Conservation (phyloP, 2,797 vertebrate genomes). For the Oreortyx pictus region DNA sequence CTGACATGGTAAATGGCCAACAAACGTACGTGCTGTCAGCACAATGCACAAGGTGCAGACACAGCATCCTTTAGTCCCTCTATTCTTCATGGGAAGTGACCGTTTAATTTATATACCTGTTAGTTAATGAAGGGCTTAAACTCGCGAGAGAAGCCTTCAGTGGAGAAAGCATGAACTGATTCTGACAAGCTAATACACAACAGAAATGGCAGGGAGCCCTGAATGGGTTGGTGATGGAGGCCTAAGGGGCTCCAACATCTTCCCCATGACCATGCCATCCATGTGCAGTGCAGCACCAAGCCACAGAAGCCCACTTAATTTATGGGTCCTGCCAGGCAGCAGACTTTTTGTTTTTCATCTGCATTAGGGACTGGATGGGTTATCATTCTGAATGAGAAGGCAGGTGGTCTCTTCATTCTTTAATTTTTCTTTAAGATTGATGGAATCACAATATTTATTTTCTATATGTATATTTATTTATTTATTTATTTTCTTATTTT, state of each 20-base stretch:
- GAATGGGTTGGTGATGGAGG: not conserved
- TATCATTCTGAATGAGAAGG: not conserved
- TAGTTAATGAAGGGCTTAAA: slow-evolving; percentile 27
- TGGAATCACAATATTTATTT: not conserved
- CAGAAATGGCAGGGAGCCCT: not conserved
- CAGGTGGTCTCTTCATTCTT: not conserved
- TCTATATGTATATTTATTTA: not conserved
- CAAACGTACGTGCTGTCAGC: not conserved
- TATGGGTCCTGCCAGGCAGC: not conserved
- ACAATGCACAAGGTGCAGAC: not conserved
- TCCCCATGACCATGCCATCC: not conserved
- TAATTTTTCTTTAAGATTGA: not conserved
- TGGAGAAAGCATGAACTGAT: not conserved
- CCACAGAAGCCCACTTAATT: not conserved
- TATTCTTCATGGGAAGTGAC: not conserved
- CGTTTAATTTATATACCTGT: slow-evolving; percentile 7
- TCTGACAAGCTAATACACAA: not conserved
- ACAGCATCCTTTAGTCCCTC: not conserved
- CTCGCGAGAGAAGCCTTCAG: not conserved
- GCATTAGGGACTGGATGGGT: not conserved
- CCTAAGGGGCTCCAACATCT: slow-evolving; percentile 15
- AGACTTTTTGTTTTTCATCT: not conserved
- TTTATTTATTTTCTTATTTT: too few species aligned
- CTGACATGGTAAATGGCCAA: not conserved
- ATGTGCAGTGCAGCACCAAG: not conserved